phyloP scores from a whole-genome alignment of 2,113 vertebrate species.

The Phalacrocorax brasilianus region DNA sequence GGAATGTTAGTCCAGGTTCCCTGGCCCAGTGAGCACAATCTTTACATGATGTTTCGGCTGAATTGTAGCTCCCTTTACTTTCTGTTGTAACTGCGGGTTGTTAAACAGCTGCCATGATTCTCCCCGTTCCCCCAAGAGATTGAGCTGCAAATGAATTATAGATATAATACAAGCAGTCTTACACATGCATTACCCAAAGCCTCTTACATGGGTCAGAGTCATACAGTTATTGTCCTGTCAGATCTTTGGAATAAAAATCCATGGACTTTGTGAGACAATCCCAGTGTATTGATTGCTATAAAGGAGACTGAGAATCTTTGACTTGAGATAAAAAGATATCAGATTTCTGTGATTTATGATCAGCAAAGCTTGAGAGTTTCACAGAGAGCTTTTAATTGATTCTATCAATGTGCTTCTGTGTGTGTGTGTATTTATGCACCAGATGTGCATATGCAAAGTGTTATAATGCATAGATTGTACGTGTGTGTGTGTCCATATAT shows the following conservation, averaged over 20 bases:
- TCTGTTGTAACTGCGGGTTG: background rate
- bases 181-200: background rate
- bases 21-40: background rate
- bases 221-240: background rate
- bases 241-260: background rate
- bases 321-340: slow-evolving; percentile 5
- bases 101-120: slow-evolving; percentile 30
- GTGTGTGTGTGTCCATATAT: background rate
- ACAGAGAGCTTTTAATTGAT: slow-evolving; percentile 3
- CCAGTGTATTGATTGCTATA: background rate
- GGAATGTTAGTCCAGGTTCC: background rate
- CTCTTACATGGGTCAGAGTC: background rate
- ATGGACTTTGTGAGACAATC: background rate
- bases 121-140: background rate
- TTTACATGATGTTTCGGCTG: background rate
- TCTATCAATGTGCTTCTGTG: background rate
- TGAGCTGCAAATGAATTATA: background rate
- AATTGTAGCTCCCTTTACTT: background rate
- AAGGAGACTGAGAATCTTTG: slow-evolving; percentile 2
- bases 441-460: background rate
- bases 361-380: background rate
- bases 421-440: background rate
- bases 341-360: background rate
- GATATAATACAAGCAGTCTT: background rate
- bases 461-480: background rate